phyloP scores from a whole-genome alignment of 2,888 invertebrate genomes.

The Trissonchulus latispiculum region DNA sequence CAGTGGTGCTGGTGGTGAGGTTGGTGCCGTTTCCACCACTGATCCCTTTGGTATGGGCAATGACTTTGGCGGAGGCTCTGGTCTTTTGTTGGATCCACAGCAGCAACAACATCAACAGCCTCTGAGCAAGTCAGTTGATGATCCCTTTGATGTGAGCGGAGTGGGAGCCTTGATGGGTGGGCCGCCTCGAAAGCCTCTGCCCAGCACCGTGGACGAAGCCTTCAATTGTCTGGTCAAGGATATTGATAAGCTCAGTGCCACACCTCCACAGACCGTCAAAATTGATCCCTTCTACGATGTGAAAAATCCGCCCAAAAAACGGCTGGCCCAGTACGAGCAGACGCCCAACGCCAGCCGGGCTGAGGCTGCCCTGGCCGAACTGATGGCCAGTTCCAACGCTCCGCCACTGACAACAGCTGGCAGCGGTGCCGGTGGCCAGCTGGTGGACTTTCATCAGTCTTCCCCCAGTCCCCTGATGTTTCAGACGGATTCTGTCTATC shows the following conservation, averaged over 20 bases:
- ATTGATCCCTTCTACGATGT: background rate
- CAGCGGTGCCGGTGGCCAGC: no score
- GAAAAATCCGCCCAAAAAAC: background rate
- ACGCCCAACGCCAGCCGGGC: background rate
- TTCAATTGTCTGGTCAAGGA: background rate
- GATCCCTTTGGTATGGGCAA: no score
- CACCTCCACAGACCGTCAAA: background rate
- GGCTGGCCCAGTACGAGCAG: background rate
- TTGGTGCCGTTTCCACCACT: background rate
- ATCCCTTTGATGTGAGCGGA: background rate
- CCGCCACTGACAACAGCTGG: background rate
- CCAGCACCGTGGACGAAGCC: background rate
- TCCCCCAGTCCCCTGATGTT: background rate
- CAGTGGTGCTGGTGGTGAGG: background rate
- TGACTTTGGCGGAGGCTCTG: no score
- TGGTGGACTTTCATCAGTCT: no score
- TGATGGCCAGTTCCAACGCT: background rate
- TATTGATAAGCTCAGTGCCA: background rate
- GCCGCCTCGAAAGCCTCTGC: background rate
- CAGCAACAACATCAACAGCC: no score
- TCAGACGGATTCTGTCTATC: background rate
- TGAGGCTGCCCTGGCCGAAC: background rate
- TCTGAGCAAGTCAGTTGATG: background rate
- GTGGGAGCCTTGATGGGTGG: no score
- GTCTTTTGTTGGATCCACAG: no score